Conservation (phyloP, 2,113 vertebrate species). For the Colossoma macropomum region DNA sequence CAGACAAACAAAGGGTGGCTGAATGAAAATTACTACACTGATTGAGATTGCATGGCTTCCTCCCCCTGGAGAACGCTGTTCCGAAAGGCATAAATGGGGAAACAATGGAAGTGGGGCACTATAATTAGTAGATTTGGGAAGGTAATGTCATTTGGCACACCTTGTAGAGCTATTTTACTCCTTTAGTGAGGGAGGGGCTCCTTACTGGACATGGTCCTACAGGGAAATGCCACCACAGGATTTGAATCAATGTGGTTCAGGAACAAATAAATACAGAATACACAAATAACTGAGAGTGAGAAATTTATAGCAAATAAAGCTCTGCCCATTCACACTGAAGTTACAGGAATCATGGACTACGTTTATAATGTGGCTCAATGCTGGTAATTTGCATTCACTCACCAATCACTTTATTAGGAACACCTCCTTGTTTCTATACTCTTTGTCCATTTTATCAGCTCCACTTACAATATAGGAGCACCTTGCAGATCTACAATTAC, state of each 20-base stretch:
- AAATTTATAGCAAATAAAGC: too few relatives aligned
- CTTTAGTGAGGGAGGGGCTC: neutral
- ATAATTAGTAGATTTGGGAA: constrained; percentile 9
- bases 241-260: neutral
- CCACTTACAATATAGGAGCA: too few relatives aligned
- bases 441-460: too few relatives aligned
- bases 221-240: neutral
- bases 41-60: neutral
- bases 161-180: neutral
- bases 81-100: neutral
- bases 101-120: neutral
- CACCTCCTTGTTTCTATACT: too few relatives aligned
- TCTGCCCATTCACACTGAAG: too few relatives aligned
- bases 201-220: neutral
- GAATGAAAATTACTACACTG: neutral
- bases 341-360: too few relatives aligned
- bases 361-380: too few relatives aligned
- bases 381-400: too few relatives aligned
- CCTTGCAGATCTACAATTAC: too few relatives aligned
- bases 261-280: neutral
- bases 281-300: neutral
- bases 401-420: too few relatives aligned
- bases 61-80: neutral
- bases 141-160: neutral
- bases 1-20: neutral